Conservation (phyloP, 2,797 vertebrate genomes). For the Falco rusticolus region DNA sequence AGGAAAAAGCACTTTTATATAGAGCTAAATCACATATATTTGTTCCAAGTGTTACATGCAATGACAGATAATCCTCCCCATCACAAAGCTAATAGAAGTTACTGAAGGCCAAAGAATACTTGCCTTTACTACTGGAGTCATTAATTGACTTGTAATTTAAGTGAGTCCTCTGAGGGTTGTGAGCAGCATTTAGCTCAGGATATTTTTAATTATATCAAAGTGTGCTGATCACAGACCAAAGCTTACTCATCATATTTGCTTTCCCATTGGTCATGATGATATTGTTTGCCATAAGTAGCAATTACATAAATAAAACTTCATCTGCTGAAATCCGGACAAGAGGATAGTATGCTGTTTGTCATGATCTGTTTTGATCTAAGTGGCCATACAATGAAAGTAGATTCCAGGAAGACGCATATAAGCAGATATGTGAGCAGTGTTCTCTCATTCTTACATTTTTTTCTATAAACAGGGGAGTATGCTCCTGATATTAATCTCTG, state of each 20-base stretch:
- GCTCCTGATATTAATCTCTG: neutral
- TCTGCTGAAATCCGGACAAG: neutral
- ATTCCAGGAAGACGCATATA: neutral
- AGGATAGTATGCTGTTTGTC: neutral
- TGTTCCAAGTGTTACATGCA: neutral
- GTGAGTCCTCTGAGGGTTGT: neutral
- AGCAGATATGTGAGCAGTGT: neutral
- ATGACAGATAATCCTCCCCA: neutral
- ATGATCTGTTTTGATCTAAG: neutral
- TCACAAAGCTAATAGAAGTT: neutral
- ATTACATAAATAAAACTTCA: neutral
- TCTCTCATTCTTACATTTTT: neutral
- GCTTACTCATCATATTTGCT: neutral
- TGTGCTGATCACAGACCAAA: slow-evolving; percentile 11
- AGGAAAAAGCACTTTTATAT: neutral
- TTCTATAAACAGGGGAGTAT: neutral
- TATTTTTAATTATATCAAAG: slow-evolving; percentile 40
- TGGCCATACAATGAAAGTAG: neutral
- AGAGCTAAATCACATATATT: neutral
- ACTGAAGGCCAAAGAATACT: neutral
- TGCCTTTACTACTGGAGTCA: neutral
- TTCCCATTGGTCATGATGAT: neutral
- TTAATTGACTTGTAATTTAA: slow-evolving; percentile 17
- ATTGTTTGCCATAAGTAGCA: neutral
- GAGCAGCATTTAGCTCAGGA: neutral